Evolutionary conservation across 2,797 vertebrate species (phyloP).

Genomic region (Enteromius trimaculatus): DNA sequence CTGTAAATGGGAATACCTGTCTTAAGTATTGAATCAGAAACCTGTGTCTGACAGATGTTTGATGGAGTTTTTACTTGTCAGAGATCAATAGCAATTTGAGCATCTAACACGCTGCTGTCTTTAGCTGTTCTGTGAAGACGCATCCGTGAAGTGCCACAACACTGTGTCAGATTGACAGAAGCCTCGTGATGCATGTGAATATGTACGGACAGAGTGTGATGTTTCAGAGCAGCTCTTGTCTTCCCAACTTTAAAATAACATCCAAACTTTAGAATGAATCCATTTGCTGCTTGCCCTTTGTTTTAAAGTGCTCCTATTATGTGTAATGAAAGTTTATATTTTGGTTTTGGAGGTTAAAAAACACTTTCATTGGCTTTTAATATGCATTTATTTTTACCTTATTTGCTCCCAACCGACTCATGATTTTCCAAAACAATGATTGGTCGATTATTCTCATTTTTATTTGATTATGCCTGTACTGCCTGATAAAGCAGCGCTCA

Average conservation of each 20-base stretch:
- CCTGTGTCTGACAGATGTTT: constrained; percentile 12
- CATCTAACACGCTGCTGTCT: not conserved
- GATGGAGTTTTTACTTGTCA: not conserved
- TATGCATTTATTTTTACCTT: no score
- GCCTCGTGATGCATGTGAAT: not conserved
- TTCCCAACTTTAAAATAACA: not conserved
- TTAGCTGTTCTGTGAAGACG: not conserved
- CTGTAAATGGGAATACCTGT: constrained; percentile 26
- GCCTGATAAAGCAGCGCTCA: no score
- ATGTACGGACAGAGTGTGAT: not conserved
- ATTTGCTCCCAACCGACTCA: no score
- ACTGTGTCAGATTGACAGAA: constrained; percentile 4
- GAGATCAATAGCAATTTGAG: constrained; percentile 46
- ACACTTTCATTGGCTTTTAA: no score
- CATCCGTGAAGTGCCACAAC: not conserved
- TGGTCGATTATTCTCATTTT: no score
- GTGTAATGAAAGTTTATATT: no score
- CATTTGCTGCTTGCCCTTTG: not conserved
- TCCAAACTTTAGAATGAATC: not conserved
- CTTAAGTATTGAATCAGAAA: constrained; percentile 30
- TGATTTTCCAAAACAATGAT: no score
- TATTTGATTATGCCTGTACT: no score
- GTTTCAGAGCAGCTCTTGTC: not conserved
- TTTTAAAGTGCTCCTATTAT: no score
- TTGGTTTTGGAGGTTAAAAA: no score